Evolutionary conservation across 2,888 invertebrate species (phyloP).

Genomic region (Leucoptera coffeella): DNA sequence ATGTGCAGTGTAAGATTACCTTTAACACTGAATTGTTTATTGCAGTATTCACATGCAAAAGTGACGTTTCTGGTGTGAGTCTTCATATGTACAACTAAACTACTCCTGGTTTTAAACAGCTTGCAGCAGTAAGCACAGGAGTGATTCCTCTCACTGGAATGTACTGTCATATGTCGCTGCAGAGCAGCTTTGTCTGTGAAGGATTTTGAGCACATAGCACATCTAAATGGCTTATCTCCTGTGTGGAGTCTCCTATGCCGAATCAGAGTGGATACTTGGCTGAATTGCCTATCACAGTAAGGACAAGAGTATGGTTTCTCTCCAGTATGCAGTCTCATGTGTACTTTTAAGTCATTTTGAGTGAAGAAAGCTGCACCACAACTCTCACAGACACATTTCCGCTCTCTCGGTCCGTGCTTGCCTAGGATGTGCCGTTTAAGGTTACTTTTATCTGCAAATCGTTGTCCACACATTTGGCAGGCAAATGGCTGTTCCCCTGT

Average conservation of each 20-base stretch:
- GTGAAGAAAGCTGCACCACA: conserved; percentile 34
- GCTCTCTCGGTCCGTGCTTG: conserved; percentile 20
- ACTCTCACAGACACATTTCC: conserved; percentile 32
- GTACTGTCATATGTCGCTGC: conserved; percentile 26
- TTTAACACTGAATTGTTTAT: conserved; percentile 43
- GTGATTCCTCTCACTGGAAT: conserved; percentile 45
- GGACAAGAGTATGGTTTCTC: conserved; percentile 30
- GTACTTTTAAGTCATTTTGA: conserved; percentile 30
- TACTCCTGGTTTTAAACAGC: conserved; percentile 39
- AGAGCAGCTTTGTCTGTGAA: conserved; percentile 27
- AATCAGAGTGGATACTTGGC: conserved; percentile 30
- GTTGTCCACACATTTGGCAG: conserved; percentile 19
- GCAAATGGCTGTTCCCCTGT: conserved; percentile 33
- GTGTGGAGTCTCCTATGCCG: conserved; percentile 36
- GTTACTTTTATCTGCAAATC: conserved; percentile 24
- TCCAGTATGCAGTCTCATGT: conserved; percentile 32
- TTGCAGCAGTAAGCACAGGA: conserved; percentile 48
- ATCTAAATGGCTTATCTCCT: conserved; percentile 32
- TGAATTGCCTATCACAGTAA: conserved; percentile 23
- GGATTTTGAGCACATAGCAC: conserved; percentile 24
- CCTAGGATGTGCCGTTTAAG: conserved; percentile 24
- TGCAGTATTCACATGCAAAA: conserved; percentile 35
- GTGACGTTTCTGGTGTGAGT: conserved; percentile 29
- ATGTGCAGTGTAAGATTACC: conserved; percentile 51
- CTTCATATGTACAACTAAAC: conserved; percentile 41